A percentile compares a stretch with the other conserved stretches of the same genome.
Evolutionary conservation across 2,797 vertebrate genomes (phyloP).

Genomic region (Gadopsis marmoratus): DNA sequence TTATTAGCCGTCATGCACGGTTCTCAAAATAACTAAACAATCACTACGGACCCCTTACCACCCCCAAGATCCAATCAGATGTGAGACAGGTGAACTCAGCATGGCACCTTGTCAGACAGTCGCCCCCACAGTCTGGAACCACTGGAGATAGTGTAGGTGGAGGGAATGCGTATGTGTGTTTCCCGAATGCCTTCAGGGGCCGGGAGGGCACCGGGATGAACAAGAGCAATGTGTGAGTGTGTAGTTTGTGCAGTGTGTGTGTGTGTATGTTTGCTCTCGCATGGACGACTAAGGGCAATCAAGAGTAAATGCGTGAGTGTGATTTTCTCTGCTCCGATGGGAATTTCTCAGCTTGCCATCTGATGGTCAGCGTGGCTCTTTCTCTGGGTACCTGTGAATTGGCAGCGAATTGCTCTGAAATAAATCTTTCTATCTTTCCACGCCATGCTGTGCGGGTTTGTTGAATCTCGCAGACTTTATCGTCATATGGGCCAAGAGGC

Average conservation of each 20-base stretch:
- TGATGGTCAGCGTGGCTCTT: slow-evolving; percentile 24
- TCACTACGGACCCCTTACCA: slow-evolving; percentile 3
- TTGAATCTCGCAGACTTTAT: slow-evolving; percentile 30
- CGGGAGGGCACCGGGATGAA: slow-evolving; percentile 10
- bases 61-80: slow-evolving; percentile 28
- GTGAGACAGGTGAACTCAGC: slow-evolving; percentile 41
- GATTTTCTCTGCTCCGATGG: slow-evolving; percentile 47
- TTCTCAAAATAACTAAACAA: slow-evolving; percentile 14
- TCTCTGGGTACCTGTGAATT: slow-evolving; percentile 53
- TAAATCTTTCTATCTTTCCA: slow-evolving; percentile 39
- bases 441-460: slow-evolving; percentile 25
- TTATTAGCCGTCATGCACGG: slow-evolving; percentile 5
- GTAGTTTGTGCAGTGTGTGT: slow-evolving; percentile 12
- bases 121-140: slow-evolving; percentile 45
- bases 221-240: slow-evolving; percentile 25
- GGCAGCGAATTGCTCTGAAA: slow-evolving; percentile 59
- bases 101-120: slow-evolving; percentile 48
- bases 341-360: slow-evolving; percentile 55
- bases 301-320: slow-evolving; percentile 53
- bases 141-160: slow-evolving; percentile 34
- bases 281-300: slow-evolving; percentile 60
- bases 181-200: slow-evolving; percentile 43
- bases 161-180: slow-evolving; percentile 20
- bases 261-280: slow-evolving; percentile 30
- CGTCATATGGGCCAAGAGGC: slow-evolving; percentile 48